Percentiles rank a stretch among this genome's conserved stretches.
Conservation (phyloP, 2,113 vertebrate species). For the Pipa parva region DNA sequence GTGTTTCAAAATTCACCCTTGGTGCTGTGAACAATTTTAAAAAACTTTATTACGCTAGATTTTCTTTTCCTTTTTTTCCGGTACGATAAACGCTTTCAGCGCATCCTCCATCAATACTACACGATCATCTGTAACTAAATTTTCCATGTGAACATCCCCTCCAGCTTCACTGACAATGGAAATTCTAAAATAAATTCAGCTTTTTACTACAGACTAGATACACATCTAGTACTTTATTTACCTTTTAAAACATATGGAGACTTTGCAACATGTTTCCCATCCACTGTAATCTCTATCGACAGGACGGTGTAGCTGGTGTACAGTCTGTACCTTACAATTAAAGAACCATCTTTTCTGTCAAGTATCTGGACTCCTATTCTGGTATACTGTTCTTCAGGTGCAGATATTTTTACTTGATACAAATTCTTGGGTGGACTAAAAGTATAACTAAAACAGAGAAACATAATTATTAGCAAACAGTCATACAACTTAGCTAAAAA, state of each 20-base stretch:
- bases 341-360: slow-evolving; percentile 91
- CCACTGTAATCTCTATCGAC: slow-evolving; percentile 73
- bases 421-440: slow-evolving; percentile 82
- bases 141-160: no score
- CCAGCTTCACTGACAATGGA: no score
- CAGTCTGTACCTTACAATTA: slow-evolving; percentile 92
- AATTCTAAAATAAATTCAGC: no score
- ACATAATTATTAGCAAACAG: slow-evolving; percentile 23
- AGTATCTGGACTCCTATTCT: slow-evolving; percentile 89
- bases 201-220: no score
- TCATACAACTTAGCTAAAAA: not conserved
- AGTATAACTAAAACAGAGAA: slow-evolving; percentile 69
- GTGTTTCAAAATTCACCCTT: no score
- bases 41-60: no score
- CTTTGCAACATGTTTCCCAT: slow-evolving; percentile 71
- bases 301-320: slow-evolving; percentile 88
- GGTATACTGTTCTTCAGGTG: slow-evolving; percentile 79
- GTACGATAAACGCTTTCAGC: no score
- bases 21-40: no score
- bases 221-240: slow-evolving; percentile 50
- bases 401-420: slow-evolving; percentile 84
- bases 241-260: slow-evolving; percentile 90
- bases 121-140: no score
- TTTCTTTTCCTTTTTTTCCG: no score
- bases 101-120: no score